Conservation (phyloP, 2,797 vertebrate species). For the Sus cebifrons region DNA sequence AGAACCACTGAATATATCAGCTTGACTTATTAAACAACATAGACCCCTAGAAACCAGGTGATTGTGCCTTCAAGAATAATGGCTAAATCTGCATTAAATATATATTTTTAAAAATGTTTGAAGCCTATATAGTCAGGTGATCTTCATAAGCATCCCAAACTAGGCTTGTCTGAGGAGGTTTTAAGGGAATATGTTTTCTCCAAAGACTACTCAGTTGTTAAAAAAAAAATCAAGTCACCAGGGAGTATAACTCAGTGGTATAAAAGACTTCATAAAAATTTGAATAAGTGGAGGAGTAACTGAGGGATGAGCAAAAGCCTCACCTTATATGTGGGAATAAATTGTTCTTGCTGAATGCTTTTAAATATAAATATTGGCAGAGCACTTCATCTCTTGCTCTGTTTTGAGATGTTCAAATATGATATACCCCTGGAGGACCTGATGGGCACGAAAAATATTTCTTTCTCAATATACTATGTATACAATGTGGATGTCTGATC, state of each 20-base stretch:
- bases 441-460: neutral
- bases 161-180: neutral
- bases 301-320: neutral
- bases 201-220: neutral
- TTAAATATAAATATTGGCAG: slow-evolving; percentile 15
- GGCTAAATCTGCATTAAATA: neutral
- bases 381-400: neutral
- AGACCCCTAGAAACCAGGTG: neutral
- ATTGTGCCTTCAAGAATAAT: neutral
- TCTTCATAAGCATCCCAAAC: neutral
- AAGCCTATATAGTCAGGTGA: neutral
- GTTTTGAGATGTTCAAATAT: neutral
- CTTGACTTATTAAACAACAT: slow-evolving; percentile 9
- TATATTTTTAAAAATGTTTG: neutral
- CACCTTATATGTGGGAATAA: neutral
- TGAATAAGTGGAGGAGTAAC: neutral
- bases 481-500: neutral
- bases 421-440: neutral
- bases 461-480: neutral
- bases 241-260: neutral
- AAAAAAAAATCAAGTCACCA: neutral
- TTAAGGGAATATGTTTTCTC: neutral
- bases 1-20: neutral
- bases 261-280: neutral
- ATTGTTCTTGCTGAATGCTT: neutral